Evolutionary conservation across 2,888 invertebrate species (phyloP), one percentile per base, ranked within the genome.

Genomic region (Nebria brevicollis): DNA sequence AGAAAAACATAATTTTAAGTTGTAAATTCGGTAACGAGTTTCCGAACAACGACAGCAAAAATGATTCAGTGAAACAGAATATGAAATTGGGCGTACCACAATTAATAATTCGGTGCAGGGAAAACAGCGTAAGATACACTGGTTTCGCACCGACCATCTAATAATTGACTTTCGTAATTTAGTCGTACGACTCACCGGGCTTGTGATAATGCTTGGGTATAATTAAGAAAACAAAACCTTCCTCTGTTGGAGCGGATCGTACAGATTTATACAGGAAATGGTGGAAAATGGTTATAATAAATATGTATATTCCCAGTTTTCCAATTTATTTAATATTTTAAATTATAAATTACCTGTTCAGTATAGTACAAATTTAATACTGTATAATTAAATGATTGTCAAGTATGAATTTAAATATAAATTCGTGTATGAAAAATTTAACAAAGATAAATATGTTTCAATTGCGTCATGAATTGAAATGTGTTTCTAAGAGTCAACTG

Each of bases 121-220:
- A 54, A 54, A 54, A 54, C 54, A 8, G 11, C 54, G 13, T 54
- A 54, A 54, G 26, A 75, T n/a, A 77, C 77, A 77, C 70, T 5
- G 54, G 54, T 11, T 54, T 54, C 54, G 70, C 54, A 70, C 77
- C 77, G 54, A 70, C 77, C 77, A 68, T 70, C 70, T 77, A 68
- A 70, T 77, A 77, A 77, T 77, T 77, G 77, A 77, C 77, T 77
- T 77, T 77, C 54, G 66, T 77, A 77, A 77, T 77, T 77, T 77
- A 77, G 66, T 68, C 77, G 70, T 43, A 26, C 20, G 41, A 77
- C 77, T 43, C 77, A 70, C 68, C 72, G 26, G 34, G 70, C 70
- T 54, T 54, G 77, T 70, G 77, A 77, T 77, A 77, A 77, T 77
- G 77, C 77, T 54, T 20, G 34, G 54, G 54, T 66, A 20, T 43